Evolutionary conservation across 2,888 invertebrate genomes (phyloP), one percentile per base, ranked within the genome.

Genomic region (Ptilodon capucinus): DNA sequence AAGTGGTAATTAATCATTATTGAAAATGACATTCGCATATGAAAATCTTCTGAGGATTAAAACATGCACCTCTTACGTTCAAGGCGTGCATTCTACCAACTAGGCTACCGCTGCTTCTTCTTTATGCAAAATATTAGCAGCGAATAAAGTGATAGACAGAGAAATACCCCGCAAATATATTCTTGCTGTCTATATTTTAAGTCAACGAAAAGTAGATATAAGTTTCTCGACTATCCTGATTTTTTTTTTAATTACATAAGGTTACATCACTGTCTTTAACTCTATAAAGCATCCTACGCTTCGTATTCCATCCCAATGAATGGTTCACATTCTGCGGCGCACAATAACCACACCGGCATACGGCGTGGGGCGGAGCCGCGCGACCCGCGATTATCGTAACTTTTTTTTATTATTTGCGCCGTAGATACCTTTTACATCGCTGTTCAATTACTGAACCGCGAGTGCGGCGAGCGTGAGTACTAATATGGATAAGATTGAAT

Each of bases 361-460:
- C 72, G 71, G 64, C 62, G 68, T 74, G 69, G 80, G 81, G 85
- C 83, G 83, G 84, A 75, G 75, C 76, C 73, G 71, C 71, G 80
- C 84, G 83, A 81, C 83, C 85, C 70, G 84, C 87, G 86, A 89
- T 89, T 89, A 88, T 84, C 73, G 74, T 70, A 68, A 71, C 65
- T 74, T 83, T 83, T 73, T 68, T 86, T 84, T 84, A 73, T 84
- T 86, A 80, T 86, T 86, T 84, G 84, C 79, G 70, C 77, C 86
- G 89, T 89, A 88, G 89, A 89, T 88, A 86, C 88, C 86, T 90
- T 89, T 89, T 86, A 90, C 90, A 90, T 87, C 84, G 87, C 84
- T 87, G 90, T 89, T 89, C 89, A 89, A 89, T 90, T 89, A 90
- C 88, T 72, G 85, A 79, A 77, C 81, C 81, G 81, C 78, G 82